Evolutionary conservation across 2,113 vertebrate genomes (phyloP).

Genomic region (Thinocorus orbignyianus): DNA sequence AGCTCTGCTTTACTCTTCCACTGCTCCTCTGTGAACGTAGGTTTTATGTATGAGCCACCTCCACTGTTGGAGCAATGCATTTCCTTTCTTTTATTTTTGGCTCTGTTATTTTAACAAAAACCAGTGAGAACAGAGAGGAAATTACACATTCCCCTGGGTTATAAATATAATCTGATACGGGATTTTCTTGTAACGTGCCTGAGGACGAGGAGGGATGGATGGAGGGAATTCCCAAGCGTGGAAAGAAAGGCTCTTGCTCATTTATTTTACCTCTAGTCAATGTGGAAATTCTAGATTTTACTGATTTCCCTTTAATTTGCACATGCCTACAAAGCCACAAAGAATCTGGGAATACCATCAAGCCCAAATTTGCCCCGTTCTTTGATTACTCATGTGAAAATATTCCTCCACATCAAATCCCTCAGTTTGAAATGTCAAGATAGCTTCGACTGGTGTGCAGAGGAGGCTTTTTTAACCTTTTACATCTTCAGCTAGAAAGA

Average conservation of each 20-base stretch:
- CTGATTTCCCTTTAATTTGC: not conserved
- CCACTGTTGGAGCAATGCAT: not conserved
- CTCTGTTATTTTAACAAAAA: not conserved
- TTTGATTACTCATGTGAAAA: not conserved
- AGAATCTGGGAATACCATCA: not conserved
- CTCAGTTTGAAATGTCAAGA: not conserved
- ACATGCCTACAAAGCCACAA: not conserved
- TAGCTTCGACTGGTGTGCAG: accelerated
- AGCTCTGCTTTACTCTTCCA: not conserved
- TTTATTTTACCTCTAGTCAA: not conserved
- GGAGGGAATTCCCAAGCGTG: constrained; percentile 27
- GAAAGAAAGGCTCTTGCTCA: not conserved
- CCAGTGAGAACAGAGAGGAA: not conserved
- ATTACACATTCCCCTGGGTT: constrained; percentile 14
- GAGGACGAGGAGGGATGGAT: not conserved
- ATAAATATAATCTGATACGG: not conserved
- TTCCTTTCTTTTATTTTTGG: not conserved
- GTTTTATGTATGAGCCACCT: not conserved
- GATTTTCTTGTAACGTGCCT: not conserved
- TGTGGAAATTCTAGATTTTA: not conserved
- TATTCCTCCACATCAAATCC: not conserved
- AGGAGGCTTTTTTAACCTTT: not conserved
- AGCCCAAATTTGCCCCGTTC: not conserved
- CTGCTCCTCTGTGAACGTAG: not conserved
- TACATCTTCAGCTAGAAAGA: not conserved